Evolutionary conservation across 2,888 invertebrate genomes (phyloP).

Genomic region (Euclidia mi): DNA sequence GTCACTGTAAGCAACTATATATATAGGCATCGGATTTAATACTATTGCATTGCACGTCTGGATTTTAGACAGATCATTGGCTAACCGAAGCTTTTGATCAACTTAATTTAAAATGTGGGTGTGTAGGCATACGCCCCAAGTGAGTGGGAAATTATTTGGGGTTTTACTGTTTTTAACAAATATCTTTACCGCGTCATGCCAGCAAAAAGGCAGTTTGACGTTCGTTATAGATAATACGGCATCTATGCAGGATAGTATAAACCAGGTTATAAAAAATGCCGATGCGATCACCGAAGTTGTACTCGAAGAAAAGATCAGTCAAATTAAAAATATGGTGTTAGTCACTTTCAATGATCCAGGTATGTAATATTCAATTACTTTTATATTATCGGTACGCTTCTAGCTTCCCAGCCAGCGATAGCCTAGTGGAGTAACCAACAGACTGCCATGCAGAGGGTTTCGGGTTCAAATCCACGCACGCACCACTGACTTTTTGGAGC

Average conservation of each 20-base stretch:
- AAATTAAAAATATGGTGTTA: constrained; percentile 2
- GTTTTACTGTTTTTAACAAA: not conserved
- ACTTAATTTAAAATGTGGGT: not conserved
- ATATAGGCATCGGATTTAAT: too few species aligned
- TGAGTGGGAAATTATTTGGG: too few species aligned
- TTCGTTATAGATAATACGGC: not conserved
- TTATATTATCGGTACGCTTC: too few species aligned
- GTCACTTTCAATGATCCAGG: constrained; percentile 3
- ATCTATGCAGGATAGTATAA: not conserved
- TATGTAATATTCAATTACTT: not conserved
- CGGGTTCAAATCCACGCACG: too few species aligned
- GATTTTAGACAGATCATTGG: not conserved
- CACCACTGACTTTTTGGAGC: too few species aligned
- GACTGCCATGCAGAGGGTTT: too few species aligned
- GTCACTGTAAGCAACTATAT: too few species aligned
- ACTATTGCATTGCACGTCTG: too few species aligned
- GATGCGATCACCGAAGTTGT: not conserved
- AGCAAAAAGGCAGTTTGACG: not conserved
- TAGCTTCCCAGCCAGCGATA: too few species aligned
- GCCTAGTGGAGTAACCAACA: too few species aligned
- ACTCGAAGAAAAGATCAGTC: not conserved
- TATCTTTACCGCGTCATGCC: not conserved
- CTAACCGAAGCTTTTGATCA: not conserved
- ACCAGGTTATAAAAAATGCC: not conserved
- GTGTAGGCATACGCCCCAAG: not conserved